Evolutionary conservation across 1,140 invertebrate species (phyloP), one percentile per base, ranked within the genome.

Genomic region (Drosophila simulans): DNA sequence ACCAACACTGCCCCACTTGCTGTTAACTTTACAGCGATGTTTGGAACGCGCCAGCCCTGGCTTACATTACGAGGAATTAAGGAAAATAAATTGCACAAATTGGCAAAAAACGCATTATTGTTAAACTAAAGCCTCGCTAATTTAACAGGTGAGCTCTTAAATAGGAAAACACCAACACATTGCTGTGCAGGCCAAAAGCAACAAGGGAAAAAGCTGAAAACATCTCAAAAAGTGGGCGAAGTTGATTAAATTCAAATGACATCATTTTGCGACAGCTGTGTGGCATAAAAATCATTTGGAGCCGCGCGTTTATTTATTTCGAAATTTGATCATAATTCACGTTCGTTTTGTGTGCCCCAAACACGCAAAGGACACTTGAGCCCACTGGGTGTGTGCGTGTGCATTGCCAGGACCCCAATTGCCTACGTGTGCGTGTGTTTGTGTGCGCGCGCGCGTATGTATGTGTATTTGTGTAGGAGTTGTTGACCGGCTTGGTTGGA

Each of bases 231-330:
- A 59, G 17, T 11, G 75, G n/a, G 31, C 52, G 56, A 43, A 46
- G 55, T 69, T 88, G 43, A 77, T 77, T 73, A 65, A 79, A 73
- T 77, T 79, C 75, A 88, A 76, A 89, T 86, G 83, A 86, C 83
- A 86, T 86, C 82, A 86, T 86, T 79, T 74, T 52, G 72, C 71
- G 72, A 75, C 72, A 75, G 65, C 54, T 77, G 56, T 71, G 54
- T 45, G 65, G 56, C 68, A 57, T 45, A 55, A 76, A 40, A 27
- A 56, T 35, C 65, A 46, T 84, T 84, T 66, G 60, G 51, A 70
- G 52, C 63, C 54, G 71, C 65, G 54, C 60, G 42, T 83, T 78
- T 83, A 79, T 88, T 86, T 86, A 88, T 69, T 83, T 83, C 43
- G 73, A 77, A 77, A 76, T 77, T 76, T 62, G 63, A 77, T 77